These are phyloP conservation scores for Eudyptes chrysolophus DNA, from an alignment of 2,113 vertebrate genomes.

Conservation along the genomic window DNA sequence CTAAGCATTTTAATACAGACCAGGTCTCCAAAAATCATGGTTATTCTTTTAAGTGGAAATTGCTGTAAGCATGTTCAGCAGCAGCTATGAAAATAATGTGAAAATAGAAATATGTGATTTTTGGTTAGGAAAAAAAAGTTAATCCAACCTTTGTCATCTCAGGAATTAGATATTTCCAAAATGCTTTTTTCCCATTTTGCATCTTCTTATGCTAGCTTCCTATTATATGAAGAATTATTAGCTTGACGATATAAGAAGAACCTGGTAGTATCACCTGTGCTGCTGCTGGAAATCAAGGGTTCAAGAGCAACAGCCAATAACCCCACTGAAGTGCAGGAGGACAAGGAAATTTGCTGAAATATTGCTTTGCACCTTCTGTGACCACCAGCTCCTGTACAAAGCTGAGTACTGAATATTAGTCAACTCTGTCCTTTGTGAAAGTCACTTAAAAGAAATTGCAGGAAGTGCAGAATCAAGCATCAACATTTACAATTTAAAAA, in stretches of 20 bases:
- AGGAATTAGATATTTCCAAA: background rate
- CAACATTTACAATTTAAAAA: background rate
- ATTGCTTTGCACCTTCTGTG: background rate
- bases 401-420: background rate
- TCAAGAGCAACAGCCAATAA: background rate
- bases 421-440: background rate
- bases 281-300: background rate
- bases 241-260: background rate
- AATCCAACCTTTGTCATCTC: background rate
- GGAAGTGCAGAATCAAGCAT: background rate
- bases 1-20: background rate
- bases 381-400: background rate
- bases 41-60: slow-evolving; percentile 1
- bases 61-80: background rate
- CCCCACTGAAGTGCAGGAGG: background rate
- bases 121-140: background rate
- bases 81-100: background rate
- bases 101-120: background rate
- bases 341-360: slow-evolving; percentile 26
- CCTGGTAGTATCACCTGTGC: background rate
- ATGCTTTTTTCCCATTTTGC: background rate
- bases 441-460: background rate
- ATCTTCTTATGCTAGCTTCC: background rate
- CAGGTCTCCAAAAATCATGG: background rate
- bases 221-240: background rate